Evolutionary conservation across 2,113 vertebrate species (phyloP).

Genomic region (Acinonyx jubatus): DNA sequence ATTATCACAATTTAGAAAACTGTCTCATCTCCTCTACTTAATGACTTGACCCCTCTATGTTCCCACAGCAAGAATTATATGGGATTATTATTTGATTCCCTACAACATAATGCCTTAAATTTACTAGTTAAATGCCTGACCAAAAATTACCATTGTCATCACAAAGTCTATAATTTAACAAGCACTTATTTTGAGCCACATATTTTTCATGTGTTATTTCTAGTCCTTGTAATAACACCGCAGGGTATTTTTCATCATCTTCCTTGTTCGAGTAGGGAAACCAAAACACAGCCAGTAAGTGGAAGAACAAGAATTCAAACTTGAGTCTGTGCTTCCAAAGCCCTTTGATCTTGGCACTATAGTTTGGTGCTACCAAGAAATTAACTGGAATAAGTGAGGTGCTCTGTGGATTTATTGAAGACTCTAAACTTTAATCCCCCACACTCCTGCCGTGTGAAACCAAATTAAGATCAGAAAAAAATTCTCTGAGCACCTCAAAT

Average conservation of each 20-base stretch:
- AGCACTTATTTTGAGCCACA: conserved; percentile 4
- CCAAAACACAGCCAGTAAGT: not conserved
- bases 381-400: not conserved
- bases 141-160: not conserved
- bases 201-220: not conserved
- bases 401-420: not conserved
- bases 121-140: not conserved
- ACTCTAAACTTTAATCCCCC: not conserved
- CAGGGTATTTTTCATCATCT: not conserved
- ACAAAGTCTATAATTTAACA: not conserved
- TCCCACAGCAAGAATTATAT: not conserved
- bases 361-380: not conserved
- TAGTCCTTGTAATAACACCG: not conserved
- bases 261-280: conserved; percentile 33
- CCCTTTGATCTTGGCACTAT: not conserved
- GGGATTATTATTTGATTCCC: not conserved
- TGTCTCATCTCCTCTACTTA: not conserved
- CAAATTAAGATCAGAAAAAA: not conserved
- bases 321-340: not conserved
- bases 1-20: not conserved
- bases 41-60: not conserved
- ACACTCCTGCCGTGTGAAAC: not conserved
- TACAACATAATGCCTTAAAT: not conserved
- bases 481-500: not conserved
- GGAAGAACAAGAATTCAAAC: not conserved